A percentile compares a stretch with the other conserved stretches of the same genome.
Evolutionary conservation across 2,888 invertebrate genomes (phyloP).

Genomic region (Chaetoderma sp.): DNA sequence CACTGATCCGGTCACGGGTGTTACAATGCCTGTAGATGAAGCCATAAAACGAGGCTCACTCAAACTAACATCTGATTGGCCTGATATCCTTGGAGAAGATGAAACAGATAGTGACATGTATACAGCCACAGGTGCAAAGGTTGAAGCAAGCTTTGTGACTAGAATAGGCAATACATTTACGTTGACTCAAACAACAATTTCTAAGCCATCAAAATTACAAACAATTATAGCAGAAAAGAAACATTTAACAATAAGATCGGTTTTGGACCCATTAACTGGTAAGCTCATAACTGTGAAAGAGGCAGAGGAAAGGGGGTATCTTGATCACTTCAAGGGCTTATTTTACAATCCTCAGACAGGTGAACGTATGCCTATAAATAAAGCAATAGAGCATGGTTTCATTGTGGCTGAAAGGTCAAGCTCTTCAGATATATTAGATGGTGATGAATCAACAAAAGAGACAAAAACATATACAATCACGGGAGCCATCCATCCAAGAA

Average conservation of each 20-base stretch:
- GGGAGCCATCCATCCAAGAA: constrained; percentile 87
- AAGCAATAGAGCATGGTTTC: constrained; percentile 84
- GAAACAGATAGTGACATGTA: constrained; percentile 36
- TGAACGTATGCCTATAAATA: constrained; percentile 80
- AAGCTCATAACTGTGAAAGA: constrained; percentile 73
- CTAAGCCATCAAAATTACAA: constrained; percentile 49
- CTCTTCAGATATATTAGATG: constrained; percentile 83
- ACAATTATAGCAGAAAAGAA: constrained; percentile 58
- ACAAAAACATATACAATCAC: constrained; percentile 83
- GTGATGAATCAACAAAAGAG: constrained; percentile 71
- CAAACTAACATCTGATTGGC: constrained; percentile 52
- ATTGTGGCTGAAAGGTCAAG: constrained; percentile 84
- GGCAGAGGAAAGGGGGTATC: constrained; percentile 85
- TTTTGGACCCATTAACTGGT: constrained; percentile 69
- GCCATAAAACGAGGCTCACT: constrained; percentile 75
- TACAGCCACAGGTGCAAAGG: constrained; percentile 33
- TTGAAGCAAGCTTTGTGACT: constrained; percentile 49
- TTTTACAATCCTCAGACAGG: constrained; percentile 81
- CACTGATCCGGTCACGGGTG: constrained; percentile 83
- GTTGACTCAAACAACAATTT: constrained; percentile 56
- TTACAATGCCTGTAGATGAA: constrained; percentile 83
- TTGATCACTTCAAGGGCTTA: constrained; percentile 78
- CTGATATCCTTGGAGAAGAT: constrained; percentile 35
- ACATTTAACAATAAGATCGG: constrained; percentile 56
- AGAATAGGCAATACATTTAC: constrained; percentile 47